phyloP scores from a whole-genome alignment of 37 sponge, comb jelly and placozoan genomes.

The Oopsacas minuta region DNA sequence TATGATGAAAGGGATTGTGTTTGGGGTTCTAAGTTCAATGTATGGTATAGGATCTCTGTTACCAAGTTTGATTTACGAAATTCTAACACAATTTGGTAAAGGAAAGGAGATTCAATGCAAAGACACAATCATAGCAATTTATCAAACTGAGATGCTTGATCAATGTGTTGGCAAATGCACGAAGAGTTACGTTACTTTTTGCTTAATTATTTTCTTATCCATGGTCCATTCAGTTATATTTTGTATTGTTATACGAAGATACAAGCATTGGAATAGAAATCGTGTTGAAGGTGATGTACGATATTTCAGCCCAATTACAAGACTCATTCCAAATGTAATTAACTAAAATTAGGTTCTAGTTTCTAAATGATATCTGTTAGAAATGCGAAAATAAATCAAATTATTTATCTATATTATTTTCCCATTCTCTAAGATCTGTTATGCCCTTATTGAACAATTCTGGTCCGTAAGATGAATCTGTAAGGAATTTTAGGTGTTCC shows the following conservation, averaged over 20 bases:
- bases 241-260: neutral
- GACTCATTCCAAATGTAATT: neutral
- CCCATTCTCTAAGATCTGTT: neutral
- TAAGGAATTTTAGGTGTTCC: neutral
- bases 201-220: neutral
- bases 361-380: neutral
- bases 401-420: neutral
- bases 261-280: neutral
- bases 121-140: neutral
- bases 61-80: neutral
- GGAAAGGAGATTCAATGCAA: neutral
- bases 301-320: neutral
- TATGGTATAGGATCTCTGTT: constrained; percentile 7
- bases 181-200: neutral
- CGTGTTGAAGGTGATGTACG: neutral
- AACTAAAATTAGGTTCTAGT: neutral
- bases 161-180: neutral
- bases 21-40: neutral
- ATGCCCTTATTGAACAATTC: neutral
- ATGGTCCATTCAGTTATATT: neutral
- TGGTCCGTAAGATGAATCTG: neutral
- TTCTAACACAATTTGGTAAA: neutral
- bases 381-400: neutral
- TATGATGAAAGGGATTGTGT: neutral
- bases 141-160: neutral